A percentile compares a stretch with the other conserved stretches of the same genome.
Conservation (phyloP, 2,888 invertebrate genomes). For the Heliothis peltigera region DNA sequence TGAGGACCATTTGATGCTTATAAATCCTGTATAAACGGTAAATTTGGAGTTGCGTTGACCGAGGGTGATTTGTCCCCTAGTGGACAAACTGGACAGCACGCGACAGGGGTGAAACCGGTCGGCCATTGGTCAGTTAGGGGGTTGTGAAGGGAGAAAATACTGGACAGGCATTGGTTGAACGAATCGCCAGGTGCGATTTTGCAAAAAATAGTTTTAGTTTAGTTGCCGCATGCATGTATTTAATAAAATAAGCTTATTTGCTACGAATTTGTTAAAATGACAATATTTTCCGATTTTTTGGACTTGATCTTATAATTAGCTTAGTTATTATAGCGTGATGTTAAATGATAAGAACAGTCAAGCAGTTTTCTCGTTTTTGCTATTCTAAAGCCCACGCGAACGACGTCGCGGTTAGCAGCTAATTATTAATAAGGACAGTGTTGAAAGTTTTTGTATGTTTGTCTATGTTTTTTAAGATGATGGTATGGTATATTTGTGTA, state of each 20-base stretch:
- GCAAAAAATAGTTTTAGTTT: constrained; percentile 31
- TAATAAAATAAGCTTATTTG: neutral
- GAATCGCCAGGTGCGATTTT: constrained; percentile 79
- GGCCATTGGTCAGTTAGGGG: constrained; percentile 83
- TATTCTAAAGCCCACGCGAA: too few species aligned
- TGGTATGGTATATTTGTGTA: too few species aligned
- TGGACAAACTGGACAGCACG: constrained; percentile 76
- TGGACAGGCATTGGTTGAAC: constrained; percentile 70
- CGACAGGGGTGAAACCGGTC: constrained; percentile 81
- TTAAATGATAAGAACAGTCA: too few species aligned
- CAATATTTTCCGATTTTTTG: too few species aligned
- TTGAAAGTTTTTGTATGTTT: too few species aligned
- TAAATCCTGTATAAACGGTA: constrained; percentile 70
- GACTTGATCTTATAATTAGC: too few species aligned
- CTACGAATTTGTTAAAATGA: neutral
- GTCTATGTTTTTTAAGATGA: too few species aligned
- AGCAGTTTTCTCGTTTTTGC: too few species aligned
- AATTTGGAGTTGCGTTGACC: constrained; percentile 66
- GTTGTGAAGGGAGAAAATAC: constrained; percentile 47
- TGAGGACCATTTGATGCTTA: constrained; percentile 84
- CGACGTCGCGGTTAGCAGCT: too few species aligned
- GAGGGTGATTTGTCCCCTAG: constrained; percentile 59
- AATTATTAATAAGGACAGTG: too few species aligned
- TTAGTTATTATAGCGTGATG: too few species aligned
- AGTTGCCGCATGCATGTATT: neutral